Conservation (phyloP, 2,797 vertebrate species). For the Mormyrops boulengeri region DNA sequence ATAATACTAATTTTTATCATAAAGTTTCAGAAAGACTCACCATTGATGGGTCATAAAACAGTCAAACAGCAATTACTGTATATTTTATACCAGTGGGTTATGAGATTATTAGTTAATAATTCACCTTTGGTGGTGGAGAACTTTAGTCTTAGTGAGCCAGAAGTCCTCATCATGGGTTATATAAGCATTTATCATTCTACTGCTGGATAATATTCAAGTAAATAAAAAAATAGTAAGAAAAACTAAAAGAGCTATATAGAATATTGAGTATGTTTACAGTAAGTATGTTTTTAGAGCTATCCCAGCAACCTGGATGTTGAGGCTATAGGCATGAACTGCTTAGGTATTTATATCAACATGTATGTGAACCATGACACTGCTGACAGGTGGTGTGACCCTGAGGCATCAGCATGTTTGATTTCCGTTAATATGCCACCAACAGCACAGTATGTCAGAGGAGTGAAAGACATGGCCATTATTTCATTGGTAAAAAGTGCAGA, state of each 20-base stretch:
- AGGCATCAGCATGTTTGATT: neutral
- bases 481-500: neutral
- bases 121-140: neutral
- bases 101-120: neutral
- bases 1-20: neutral
- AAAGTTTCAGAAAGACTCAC: neutral
- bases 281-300: neutral
- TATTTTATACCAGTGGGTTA: neutral
- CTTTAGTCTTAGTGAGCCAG: neutral
- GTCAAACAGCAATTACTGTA: neutral
- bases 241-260: neutral
- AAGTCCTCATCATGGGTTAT: neutral
- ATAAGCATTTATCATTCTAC: neutral
- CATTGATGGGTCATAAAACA: neutral
- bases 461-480: neutral
- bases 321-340: neutral
- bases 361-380: neutral
- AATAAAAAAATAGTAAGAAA: neutral
- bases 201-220: neutral
- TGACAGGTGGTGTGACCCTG: neutral
- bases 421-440: neutral
- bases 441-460: neutral
- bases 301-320: neutral
- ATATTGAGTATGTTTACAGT: neutral
- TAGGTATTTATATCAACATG: neutral